Base-by-base conservation (phyloP, 2,888 invertebrate genomes). In the Dolichomitus sp. region DNA sequence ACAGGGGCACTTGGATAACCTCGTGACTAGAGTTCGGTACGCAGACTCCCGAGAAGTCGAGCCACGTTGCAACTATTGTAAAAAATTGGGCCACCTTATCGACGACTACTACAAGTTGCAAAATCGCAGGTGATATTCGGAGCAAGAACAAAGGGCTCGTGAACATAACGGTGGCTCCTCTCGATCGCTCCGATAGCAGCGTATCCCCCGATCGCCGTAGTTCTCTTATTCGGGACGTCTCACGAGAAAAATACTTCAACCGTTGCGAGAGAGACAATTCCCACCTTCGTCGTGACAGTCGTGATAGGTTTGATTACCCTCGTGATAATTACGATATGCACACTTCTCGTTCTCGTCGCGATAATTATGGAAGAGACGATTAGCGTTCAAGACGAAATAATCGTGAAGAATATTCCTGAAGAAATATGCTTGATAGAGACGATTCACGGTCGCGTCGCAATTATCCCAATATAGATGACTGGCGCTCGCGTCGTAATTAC, bases 61-160 rank as follows among this genome's bases (percentile, higher is more conserved):
- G 9, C 12, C 14, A 17, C 4, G 3, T 0, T 50, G 66, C 19
- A 6, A 4, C 1, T 68, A 50, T 33, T 50, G 66, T 12, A 50
- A 48, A 17, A 30, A 68, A 12, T 17, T 17, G 2, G 17, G 33
- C 5, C 66, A 68, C 50, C 23, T 7, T 2, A 48, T 33, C 2
- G 66, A 50, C 12, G 17, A 48, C 1, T 68, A 33, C 12, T 68
- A n/a, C 7, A 68, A 48, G 6, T 17, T 68, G 4, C 66, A 68
- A 33, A 68, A 68, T 12, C 50, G 50, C 4, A 50, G n/a, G n/a
- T 50, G 50, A n/a, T 50, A 50, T 6, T 5, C 4, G n/a, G 19
- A 66, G 3, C 30, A 30, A 4, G 66, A 68, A 4, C 14, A 17
- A 17, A n/a, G 66, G 0, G 4, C 14, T 14, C 66, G 30, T 7